Evolutionary conservation across 2,888 invertebrate species (phyloP), one percentile per base, ranked within the genome.

Genomic region (Eretmocerus hayati): DNA sequence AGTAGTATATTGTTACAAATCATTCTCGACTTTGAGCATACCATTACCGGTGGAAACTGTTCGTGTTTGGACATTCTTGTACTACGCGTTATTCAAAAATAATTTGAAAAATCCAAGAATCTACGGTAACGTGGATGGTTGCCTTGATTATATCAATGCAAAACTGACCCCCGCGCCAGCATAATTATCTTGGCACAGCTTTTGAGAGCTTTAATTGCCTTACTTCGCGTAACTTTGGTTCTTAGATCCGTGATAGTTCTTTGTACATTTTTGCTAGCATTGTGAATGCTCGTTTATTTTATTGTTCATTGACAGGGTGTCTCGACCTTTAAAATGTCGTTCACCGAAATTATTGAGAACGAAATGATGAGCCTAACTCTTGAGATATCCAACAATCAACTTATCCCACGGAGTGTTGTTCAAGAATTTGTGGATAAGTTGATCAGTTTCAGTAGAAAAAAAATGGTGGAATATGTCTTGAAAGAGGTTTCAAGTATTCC

Each of bases 1-100:
- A 30, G 39, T 54, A 2, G 39, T 48, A 44, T 54, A 35, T 16
- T 54, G 54, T 33, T 54, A 48, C 16, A 54, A 54, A 23, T 42
- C 45, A 32, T 54, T 51, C 46, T 54, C 49, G 21, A 38, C 48
- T 4, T 41, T 54, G n/a, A 31, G 31, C n/a, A 32, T 52, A 32
- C 46, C 48, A 2, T 52, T 54, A 9, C 31, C 42, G 18, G 8
- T 19, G 9, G 36, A 49, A 20, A 46, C 44, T 16, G 49, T 36
- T 15, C 51, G 48, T 26, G 32, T 49, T 13, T 54, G 51, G 47
- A 20, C n/a, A 8, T 54, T 51, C 38, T 18, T 48, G 5, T 51
- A 51, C 37, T 30, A 4, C 3, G 30, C 16, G 19, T 15, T 48
- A 21, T 51, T 48, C 33, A 51, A 51, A 18, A 42, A 44, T 9